Evolutionary conservation across 2,113 vertebrate genomes (phyloP).

Genomic region (Prunella himalayana): DNA sequence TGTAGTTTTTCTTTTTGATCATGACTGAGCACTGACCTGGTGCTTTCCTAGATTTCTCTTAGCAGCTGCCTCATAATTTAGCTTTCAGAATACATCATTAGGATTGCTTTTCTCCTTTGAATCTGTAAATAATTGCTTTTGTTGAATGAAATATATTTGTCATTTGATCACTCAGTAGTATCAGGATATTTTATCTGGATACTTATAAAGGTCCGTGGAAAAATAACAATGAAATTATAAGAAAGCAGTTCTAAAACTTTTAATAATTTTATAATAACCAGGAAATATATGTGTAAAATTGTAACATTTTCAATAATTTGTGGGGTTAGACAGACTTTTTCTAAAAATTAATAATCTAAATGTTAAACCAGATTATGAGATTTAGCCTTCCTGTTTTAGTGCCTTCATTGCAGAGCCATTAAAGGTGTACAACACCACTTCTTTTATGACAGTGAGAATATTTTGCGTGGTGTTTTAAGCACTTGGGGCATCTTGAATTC

Average conservation of each 20-base stretch:
- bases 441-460: neutral
- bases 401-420: neutral
- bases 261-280: neutral
- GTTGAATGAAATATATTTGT: neutral
- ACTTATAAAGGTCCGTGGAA: neutral
- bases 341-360: neutral
- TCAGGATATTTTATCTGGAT: neutral
- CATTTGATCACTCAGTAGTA: neutral
- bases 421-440: neutral
- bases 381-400: neutral
- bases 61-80: neutral
- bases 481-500: neutral
- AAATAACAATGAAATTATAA: neutral
- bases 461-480: neutral
- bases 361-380: neutral
- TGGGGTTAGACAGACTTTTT: neutral
- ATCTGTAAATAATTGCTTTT: neutral
- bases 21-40: neutral
- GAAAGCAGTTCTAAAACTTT: neutral
- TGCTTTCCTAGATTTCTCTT: neutral
- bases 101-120: neutral
- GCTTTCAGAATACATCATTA: neutral
- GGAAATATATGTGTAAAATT: neutral
- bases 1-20: neutral
- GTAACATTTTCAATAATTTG: neutral